phyloP scores from a whole-genome alignment of 2,797 vertebrate species.

The Crax fasciolata region DNA sequence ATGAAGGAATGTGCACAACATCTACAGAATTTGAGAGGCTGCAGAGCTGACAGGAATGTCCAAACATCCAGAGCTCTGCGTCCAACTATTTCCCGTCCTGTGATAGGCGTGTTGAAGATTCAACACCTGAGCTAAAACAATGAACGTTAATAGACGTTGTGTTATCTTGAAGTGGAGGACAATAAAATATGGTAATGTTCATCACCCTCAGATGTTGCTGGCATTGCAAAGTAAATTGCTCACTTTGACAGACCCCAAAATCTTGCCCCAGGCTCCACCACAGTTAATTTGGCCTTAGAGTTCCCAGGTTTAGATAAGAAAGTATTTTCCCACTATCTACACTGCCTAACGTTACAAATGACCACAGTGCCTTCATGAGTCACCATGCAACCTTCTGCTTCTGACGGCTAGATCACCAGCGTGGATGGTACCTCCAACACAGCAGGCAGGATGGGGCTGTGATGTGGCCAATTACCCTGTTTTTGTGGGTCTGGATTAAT shows the following conservation, averaged over 20 bases:
- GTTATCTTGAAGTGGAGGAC: neutral
- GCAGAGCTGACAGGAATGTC: neutral
- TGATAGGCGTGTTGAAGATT: neutral
- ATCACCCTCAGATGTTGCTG: neutral
- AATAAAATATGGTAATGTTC: neutral
- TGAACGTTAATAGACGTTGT: neutral
- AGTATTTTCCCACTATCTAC: neutral
- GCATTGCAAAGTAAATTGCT: neutral
- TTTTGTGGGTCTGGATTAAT: neutral
- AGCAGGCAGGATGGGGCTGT: rapidly evolving
- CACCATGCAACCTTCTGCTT: neutral
- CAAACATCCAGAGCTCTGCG: neutral
- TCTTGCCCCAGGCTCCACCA: neutral
- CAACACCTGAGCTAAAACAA: neutral
- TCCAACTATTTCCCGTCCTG: neutral
- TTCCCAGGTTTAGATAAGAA: neutral
- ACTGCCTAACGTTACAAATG: neutral
- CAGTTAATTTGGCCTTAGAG: neutral
- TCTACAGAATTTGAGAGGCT: neutral
- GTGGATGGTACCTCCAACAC: neutral
- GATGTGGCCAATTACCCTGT: neutral
- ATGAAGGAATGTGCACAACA: neutral
- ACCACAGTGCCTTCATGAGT: neutral
- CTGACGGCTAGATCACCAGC: neutral
- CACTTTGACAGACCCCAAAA: neutral